Evolutionary conservation across 2,888 invertebrate species (phyloP), one percentile per base, ranked within the genome.

Genomic region (Drosophila anceps): DNA sequence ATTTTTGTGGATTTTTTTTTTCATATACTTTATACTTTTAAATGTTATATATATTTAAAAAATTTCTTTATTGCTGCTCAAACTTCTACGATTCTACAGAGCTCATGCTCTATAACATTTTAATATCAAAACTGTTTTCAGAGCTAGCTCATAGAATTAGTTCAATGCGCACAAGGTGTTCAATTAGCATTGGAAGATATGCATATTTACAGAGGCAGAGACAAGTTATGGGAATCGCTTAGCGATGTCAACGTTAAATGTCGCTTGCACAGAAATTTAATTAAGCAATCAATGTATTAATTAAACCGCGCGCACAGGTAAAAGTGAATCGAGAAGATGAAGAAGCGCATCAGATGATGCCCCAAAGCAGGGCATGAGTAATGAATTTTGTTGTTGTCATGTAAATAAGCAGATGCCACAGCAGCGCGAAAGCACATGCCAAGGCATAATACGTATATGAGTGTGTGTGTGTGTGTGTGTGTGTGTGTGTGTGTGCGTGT

Each of bases 241-340:
- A 68, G 73, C 62, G 69, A 62, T 77, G 69, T 58, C 74, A 58
- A 58, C 68, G 39, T 51, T 27, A 79, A 66, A 41, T 67, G 65
- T 51, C 57, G 77, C 70, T 29, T 51, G 72, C 69, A 62, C 64
- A 79, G 73, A 73, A 63, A 76, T 78, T 81, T 78, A 82, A 83
- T 82, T 79, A 78, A 82, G 82, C 76, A 83, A 81, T 82, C 82
- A 83, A 83, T 79, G 81, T 74, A 84, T 82, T 82, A 82, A 82
- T 82, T 82, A 82, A 83, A 82, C 79, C 68, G 44, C n/a, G 71
- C 73, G 53, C 68, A 50, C 18, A 27, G 39, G 27, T 62, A 54
- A 46, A 27, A 29, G 43, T 20, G 43, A 27, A 53, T 15, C 10
- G 46, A 13, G 50, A 6, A 33, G 54, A 10, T 24, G 43, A 59